Base-by-base conservation (phyloP, 2,113 vertebrate species). In the Seriola rivoliana region DNA sequence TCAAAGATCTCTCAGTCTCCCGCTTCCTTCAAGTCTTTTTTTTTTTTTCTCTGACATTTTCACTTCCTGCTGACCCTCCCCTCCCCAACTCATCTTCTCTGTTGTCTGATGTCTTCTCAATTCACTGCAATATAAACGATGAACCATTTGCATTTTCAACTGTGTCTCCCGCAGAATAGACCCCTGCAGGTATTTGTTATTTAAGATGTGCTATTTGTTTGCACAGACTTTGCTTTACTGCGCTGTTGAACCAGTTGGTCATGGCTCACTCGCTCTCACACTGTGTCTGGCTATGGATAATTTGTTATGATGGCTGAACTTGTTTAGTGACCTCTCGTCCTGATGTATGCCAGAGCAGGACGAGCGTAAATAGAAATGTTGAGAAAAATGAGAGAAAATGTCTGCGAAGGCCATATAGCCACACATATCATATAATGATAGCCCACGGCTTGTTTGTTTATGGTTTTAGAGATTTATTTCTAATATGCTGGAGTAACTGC, bases 271-370 rank as follows among this genome's bases (percentile, higher is more conserved):
- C 52, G 48, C 59, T 73, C 76, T 85, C 86, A 80, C 60, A 52
- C 84, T 72, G 74, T 16, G 78, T 80, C 79, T 81, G 77, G 64
- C 54, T 74, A 63, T 71, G 72, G 84, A 81, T 75, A 32, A 82
- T 92, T 88, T 89, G 88, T 89, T 84, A 84, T 73, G 76, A 82
- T 5, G 59, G 73, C 74, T 71, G 81, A 89, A 79, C 85, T 83
- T 86, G 84, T 91, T 74, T 79, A 67, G 69, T 88, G 88, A 88
- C 88, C 89, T 83, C 83, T 88, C 63, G 87, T 90, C 69, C 48
- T 91, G 91, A 94, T 90, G 40, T 64, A 85, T 75, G 71, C 91
- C 93, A 92, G 93, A 93, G 84, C 83, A 73, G 76, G 11, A 60
- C 1, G 57, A 81, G 78, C 75, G 80, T 88, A 90, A 89, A 92